Evolutionary conservation across 1,140 invertebrate species (phyloP), one percentile per base, ranked within the genome.

Genomic region (Diorhabda elongata): DNA sequence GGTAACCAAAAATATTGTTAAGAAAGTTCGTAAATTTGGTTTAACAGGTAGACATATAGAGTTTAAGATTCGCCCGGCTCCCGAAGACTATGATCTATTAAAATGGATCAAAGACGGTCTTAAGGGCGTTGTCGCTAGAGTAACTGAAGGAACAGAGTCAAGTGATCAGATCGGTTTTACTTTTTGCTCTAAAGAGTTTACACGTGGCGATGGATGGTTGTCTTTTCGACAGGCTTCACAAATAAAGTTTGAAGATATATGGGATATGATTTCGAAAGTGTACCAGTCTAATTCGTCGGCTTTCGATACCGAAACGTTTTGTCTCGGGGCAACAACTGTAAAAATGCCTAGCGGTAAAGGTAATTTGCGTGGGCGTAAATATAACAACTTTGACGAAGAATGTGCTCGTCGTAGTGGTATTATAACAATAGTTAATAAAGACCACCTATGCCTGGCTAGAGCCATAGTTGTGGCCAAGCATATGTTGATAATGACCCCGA

Each of bases 381-480:
- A 64, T 52, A 65, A 65, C 41, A 61, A 63, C 5, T 69, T 61
- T 63, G 44, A 69, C 6, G 58, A 69, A 42, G 63, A 66, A 41
- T 66, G 68, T 44, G n/a, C 8, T 41, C 47, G 26, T 56, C 26
- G 63, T 42, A 59, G 58, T 44, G 63, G 63, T 7, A 66, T 66
- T 44, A 45, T 69, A 44, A 4, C 8, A 9, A 61, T 69, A 45
- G 56, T 56, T 7, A 69, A 66, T 60, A 66, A 44, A 26, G 68
- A 61, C 41, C 64, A 69, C 52, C 57, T 69, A 47, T 69, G 68
- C 44, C 42, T 69, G 47, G 41, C 64, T 44, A 7, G 57, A 56
- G 68, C 68, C 26, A 6, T 69, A 26, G 68, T 60, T 11, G 64
- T 60, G 3, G 68, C 63, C 6, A 69, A 60, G 56, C n/a, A 58